Evolutionary conservation across 2,888 invertebrate genomes (phyloP).

Genomic region (Epirrhoe tristata): DNA sequence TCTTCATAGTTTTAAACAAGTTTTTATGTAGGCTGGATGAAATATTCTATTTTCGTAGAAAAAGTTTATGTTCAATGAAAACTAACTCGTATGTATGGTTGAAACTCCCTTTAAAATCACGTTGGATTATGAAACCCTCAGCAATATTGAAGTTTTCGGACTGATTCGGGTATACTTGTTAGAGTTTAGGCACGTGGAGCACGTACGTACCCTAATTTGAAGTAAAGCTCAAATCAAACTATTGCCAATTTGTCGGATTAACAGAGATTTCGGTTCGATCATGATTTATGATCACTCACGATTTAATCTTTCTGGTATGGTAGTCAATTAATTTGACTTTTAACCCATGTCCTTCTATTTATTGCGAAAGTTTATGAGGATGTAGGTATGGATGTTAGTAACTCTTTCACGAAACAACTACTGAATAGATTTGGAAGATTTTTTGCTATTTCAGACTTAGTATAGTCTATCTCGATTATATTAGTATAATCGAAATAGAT

Average conservation of each 20-base stretch:
- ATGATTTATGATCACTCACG: conserved; percentile 1
- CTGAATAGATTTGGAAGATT: too few species aligned
- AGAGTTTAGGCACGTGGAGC: conserved; percentile 27
- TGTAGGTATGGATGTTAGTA: too few species aligned
- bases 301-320: background rate
- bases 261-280: conserved; percentile 13
- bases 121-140: conserved; percentile 23
- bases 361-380: too few species aligned
- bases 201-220: conserved; percentile 30
- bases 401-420: too few species aligned
- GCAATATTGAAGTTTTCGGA: conserved; percentile 33
- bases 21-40: background rate
- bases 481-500: too few species aligned
- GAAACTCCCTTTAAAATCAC: conserved; percentile 14
- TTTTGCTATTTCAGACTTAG: too few species aligned
- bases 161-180: conserved; percentile 29
- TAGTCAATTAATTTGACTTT: background rate
- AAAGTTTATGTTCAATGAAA: background rate
- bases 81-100: background rate
- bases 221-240: conserved; percentile 30
- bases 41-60: background rate
- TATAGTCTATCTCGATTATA: too few species aligned
- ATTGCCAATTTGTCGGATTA: conserved; percentile 24
- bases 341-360: too few species aligned
- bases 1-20: conserved; percentile 8